Evolutionary conservation across 2,888 invertebrate species (phyloP).

Genomic region (Chydorus sphaericus): DNA sequence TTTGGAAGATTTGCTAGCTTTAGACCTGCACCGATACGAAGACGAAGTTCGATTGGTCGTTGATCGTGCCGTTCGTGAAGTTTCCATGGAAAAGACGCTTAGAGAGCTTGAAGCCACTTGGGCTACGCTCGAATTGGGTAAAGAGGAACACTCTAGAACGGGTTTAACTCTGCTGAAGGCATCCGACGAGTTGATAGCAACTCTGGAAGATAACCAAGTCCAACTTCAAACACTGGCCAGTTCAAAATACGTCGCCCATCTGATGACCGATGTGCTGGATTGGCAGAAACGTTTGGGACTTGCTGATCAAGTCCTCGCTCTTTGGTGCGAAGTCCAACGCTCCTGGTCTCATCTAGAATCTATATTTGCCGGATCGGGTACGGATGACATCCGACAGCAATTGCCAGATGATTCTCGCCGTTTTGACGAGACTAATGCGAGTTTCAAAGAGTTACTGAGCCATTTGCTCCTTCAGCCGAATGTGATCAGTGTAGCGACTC

Average conservation of each 20-base stretch:
- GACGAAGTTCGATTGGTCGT: constrained; percentile 96
- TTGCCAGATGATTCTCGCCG: constrained; percentile 83
- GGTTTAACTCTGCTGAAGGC: constrained; percentile 72
- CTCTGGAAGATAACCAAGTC: constrained; percentile 93
- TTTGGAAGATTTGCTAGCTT: constrained; percentile 70
- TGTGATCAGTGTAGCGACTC: constrained; percentile 81
- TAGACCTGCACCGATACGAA: constrained; percentile 91
- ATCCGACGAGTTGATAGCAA: constrained; percentile 90
- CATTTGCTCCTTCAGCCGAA: constrained; percentile 39
- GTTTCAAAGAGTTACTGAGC: constrained; percentile 50
- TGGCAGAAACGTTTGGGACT: constrained; percentile 88
- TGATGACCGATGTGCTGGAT: constrained; percentile 79
- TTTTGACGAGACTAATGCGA: constrained; percentile 77
- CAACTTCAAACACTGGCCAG: constrained; percentile 92
- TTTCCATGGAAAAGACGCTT: constrained; percentile 93
- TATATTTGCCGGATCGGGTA: constrained; percentile 94
- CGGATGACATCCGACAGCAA: constrained; percentile 89
- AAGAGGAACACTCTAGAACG: constrained; percentile 75
- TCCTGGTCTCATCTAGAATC: constrained; percentile 96
- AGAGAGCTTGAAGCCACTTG: constrained; percentile 81
- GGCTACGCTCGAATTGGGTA: constrained; percentile 74
- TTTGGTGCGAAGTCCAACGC: constrained; percentile 91
- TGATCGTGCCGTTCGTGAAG: constrained; percentile 94
- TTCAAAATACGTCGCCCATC: constrained; percentile 82
- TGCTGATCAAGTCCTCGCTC: constrained; percentile 66